A percentile compares a stretch with the other conserved stretches of the same genome.
Evolutionary conservation across 2,113 vertebrate genomes (phyloP).

Genomic region (Anthoscopus minutus): DNA sequence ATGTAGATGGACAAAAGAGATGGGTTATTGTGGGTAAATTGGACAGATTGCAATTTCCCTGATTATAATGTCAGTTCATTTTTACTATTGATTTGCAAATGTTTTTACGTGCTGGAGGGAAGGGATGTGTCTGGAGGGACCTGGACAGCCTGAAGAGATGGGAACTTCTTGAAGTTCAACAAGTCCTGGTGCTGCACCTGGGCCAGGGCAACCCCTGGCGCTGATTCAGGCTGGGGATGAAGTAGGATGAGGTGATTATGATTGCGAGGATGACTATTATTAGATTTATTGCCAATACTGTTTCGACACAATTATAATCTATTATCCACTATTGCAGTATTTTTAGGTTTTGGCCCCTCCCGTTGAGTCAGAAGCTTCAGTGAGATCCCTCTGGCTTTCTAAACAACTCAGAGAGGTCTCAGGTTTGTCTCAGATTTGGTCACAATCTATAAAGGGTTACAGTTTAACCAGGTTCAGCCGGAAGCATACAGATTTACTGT

Average conservation of each 20-base stretch:
- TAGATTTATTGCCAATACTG: background rate
- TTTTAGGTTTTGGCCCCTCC: background rate
- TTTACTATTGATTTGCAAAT: background rate
- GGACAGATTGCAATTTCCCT: background rate
- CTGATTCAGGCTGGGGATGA: background rate
- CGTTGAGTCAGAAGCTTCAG: background rate
- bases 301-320: background rate
- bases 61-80: background rate
- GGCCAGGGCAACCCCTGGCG: too few species aligned
- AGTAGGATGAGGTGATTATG: background rate
- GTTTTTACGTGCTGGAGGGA: accelerated
- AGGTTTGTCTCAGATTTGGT: too few species aligned
- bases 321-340: too few species aligned
- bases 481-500: background rate
- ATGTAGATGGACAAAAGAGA: background rate
- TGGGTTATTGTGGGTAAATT: too few species aligned
- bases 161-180: background rate
- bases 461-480: background rate
- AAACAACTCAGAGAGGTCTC: background rate
- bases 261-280: background rate
- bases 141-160: background rate
- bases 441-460: too few species aligned
- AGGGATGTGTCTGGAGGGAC: background rate
- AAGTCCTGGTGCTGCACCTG: background rate
- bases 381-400: background rate